Evolutionary conservation across 2,113 vertebrate genomes (phyloP).

Genomic region (Sturnira hondurensis): DNA sequence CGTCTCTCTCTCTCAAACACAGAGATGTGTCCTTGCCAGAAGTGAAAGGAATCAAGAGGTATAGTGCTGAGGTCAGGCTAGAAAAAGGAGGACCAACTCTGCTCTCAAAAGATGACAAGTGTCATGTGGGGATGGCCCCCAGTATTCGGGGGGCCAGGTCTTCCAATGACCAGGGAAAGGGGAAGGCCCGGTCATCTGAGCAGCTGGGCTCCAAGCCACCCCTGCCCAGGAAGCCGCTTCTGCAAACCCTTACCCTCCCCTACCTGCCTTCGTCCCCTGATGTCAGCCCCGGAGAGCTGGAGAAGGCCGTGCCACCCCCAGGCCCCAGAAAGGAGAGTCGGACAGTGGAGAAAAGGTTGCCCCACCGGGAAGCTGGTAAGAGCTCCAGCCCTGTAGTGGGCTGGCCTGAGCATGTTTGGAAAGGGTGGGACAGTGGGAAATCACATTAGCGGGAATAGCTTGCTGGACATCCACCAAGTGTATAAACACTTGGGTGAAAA

Average conservation of each 20-base stretch:
- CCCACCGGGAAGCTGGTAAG: constrained; percentile 85
- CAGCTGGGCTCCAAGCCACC: constrained; percentile 80
- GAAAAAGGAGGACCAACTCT: constrained; percentile 65
- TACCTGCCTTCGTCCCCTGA: constrained; percentile 31
- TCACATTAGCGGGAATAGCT: fast-evolving
- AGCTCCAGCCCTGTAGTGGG: background rate
- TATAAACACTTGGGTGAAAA: background rate
- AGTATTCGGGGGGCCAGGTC: constrained; percentile 32
- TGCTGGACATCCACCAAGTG: background rate
- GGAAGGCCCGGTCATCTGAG: constrained; percentile 76
- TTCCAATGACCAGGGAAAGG: constrained; percentile 73
- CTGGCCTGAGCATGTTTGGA: background rate
- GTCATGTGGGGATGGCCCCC: background rate
- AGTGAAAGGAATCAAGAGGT: constrained; percentile 76
- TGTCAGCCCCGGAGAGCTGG: constrained; percentile 64
- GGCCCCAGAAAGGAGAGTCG: constrained; percentile 73
- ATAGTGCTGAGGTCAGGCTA: constrained; percentile 79
- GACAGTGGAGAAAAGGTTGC: constrained; percentile 70
- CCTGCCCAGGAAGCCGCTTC: constrained; percentile 76
- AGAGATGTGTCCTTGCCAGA: constrained; percentile 74
- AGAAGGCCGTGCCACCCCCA: constrained; percentile 44
- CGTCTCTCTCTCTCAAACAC: constrained; percentile 84
- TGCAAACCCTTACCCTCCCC: constrained; percentile 71
- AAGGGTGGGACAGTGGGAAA: background rate
- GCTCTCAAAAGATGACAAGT: constrained; percentile 71